A percentile compares a stretch with the other conserved stretches of the same genome.
phyloP scores from a whole-genome alignment of 2,797 vertebrate species.

The Rhynchotus rufescens region DNA sequence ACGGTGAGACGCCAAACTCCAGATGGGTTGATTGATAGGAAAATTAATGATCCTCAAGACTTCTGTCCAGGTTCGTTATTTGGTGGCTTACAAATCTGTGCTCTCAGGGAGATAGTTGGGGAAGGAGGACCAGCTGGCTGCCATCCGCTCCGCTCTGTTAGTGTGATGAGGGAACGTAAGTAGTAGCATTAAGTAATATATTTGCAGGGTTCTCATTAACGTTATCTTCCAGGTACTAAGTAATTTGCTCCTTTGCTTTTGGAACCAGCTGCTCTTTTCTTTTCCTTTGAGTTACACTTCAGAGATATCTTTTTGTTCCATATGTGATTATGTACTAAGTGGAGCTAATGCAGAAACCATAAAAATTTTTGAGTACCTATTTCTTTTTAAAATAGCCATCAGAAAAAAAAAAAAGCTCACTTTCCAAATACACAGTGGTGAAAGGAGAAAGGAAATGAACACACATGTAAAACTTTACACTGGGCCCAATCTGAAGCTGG shows the following conservation, averaged over 20 bases:
- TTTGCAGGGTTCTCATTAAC: conserved; percentile 43
- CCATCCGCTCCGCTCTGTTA: conserved; percentile 52
- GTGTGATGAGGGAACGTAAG: neutral
- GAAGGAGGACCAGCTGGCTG: conserved; percentile 60
- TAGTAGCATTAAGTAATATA: conserved; percentile 14
- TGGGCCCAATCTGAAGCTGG: neutral
- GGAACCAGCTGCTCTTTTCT: conserved; percentile 61
- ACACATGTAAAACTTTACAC: neutral
- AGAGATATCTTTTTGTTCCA: conserved; percentile 1
- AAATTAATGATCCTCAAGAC: conserved; percentile 69
- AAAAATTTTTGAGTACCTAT: neutral
- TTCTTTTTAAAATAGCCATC: neutral
- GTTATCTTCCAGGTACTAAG: conserved; percentile 63
- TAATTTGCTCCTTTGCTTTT: conserved; percentile 52
- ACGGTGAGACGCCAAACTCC: conserved; percentile 39
- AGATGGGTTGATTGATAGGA: conserved; percentile 56
- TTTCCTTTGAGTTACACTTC: conserved; percentile 36
- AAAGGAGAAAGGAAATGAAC: neutral
- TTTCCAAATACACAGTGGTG: neutral
- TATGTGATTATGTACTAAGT: conserved; percentile 23
- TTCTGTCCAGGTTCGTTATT: conserved; percentile 70
- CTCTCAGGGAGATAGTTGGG: conserved; percentile 47
- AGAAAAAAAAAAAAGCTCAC: neutral
- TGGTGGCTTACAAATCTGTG: conserved; percentile 45
- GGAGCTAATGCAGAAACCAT: neutral